Conservation (phyloP, 2,797 vertebrate genomes). For the Miichthys miiuy region DNA sequence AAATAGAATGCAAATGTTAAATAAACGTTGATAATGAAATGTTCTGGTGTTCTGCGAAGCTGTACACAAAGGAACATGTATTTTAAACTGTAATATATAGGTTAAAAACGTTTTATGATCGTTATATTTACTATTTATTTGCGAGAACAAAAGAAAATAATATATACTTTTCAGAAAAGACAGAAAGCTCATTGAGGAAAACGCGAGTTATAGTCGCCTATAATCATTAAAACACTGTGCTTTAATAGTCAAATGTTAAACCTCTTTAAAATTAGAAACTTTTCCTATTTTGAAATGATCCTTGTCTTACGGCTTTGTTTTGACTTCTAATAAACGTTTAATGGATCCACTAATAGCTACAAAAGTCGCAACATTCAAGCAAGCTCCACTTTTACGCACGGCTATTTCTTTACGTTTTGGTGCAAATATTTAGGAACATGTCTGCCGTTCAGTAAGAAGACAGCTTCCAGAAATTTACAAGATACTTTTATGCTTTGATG, state of each 20-base stretch:
- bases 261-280: constrained; percentile 20
- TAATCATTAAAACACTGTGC: constrained; percentile 8
- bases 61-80: neutral
- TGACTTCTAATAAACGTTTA: constrained; percentile 45
- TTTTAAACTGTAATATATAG: neutral
- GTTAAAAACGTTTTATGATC: neutral
- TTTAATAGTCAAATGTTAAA: constrained; percentile 24
- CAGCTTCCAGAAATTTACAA: constrained; percentile 12
- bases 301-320: constrained; percentile 31
- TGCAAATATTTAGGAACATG: constrained; percentile 42
- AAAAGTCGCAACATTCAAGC: constrained; percentile 22
- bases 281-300: constrained; percentile 16
- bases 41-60: neutral
- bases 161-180: neutral
- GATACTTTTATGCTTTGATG: neutral
- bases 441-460: neutral
- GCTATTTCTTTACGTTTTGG: constrained; percentile 32
- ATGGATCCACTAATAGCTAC: constrained; percentile 21
- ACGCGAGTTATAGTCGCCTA: neutral
- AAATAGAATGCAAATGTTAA: neutral
- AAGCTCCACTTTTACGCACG: constrained; percentile 64
- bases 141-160: neutral
- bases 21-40: neutral
- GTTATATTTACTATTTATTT: neutral
- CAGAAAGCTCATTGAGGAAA: constrained; percentile 8